Base-by-base conservation (phyloP, 2,113 vertebrate genomes). In the Amphilophus citrinellus region DNA sequence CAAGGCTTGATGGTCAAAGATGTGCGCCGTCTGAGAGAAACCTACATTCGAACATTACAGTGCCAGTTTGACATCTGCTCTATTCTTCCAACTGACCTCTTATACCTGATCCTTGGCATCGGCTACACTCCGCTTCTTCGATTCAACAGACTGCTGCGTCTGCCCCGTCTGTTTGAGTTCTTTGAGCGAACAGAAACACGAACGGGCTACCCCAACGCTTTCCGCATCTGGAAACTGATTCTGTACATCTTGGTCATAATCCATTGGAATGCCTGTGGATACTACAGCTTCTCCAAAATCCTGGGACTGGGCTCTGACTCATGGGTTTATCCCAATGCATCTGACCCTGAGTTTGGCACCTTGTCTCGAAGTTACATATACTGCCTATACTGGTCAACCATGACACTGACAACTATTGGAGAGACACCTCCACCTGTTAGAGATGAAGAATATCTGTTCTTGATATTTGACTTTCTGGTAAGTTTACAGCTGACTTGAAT, bases 191-290 rank as follows among this genome's bases (percentile, higher is more conserved):
- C 97, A 0, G 98, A 99, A 94, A 99, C 98, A 6, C 96, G 98
- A 42, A 99, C 97, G 11, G 96, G 96, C 84, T 98, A 97, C 85
- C 98, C 98, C 35, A 99, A 99, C 57, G 80, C 97, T 22, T 99
- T 99, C 87, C 95, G 97, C 42, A 99, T 99, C 89, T 91, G 96
- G 87, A 99, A 98, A 88, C 87, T 99, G 89, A 96, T 99, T 9
- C 95, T 99, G 7, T 99, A 99, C 81, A 97, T 99, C 88, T 89
- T 99, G 89, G 93, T 99, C 79, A 99, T 99, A 90, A 99, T 99
- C 86, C 98, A 99, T 87, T 99, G 98, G 98, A 99, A 99, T 0
- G 98, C 97, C 10, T 99, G 98, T 85, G 97, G 96, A 44, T 99
- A 99, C 87, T 99, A 97, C 2, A 97, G 97, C 89, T 98, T 99